Percentiles rank a stretch among this genome's conserved stretches.
Evolutionary conservation across 2,113 vertebrate species (phyloP).

Genomic region (Chloropsis hardwickii): DNA sequence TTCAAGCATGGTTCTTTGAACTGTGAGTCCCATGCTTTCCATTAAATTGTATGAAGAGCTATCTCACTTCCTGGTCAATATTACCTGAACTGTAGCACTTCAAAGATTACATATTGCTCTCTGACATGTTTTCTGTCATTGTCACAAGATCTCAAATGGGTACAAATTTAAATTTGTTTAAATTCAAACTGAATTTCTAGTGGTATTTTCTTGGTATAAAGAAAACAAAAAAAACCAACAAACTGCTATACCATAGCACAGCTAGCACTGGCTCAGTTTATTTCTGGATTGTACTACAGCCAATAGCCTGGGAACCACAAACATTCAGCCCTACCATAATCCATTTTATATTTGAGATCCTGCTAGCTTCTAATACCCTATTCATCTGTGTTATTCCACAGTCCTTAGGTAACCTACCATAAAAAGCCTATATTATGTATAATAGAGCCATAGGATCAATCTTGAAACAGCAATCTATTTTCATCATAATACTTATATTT

Average conservation of each 20-base stretch:
- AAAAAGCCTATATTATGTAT: not conserved
- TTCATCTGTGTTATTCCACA: not conserved
- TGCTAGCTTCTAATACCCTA: not conserved
- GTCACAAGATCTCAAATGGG: slow-evolving; percentile 37
- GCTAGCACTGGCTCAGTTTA: not conserved
- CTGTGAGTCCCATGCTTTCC: not conserved
- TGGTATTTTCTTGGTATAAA: not conserved
- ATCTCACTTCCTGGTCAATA: not conserved
- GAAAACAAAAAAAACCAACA: not conserved
- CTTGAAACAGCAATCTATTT: not conserved
- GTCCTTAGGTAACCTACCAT: not conserved
- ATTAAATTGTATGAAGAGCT: not conserved
- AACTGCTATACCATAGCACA: not conserved
- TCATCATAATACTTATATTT: not conserved
- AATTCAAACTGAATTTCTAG: slow-evolving; percentile 32
- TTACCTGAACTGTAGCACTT: not conserved
- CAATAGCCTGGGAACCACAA: not conserved
- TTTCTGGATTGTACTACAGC: not conserved
- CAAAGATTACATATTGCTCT: slow-evolving; percentile 17
- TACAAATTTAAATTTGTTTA: slow-evolving; percentile 49
- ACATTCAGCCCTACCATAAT: not conserved
- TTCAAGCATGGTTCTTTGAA: not conserved
- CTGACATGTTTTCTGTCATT: slow-evolving; percentile 27
- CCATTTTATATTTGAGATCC: not conserved
- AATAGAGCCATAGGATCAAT: not conserved